Evolutionary conservation across 2,888 invertebrate genomes (phyloP), one percentile per base, ranked within the genome.

Genomic region (Azorinus chamasolen): DNA sequence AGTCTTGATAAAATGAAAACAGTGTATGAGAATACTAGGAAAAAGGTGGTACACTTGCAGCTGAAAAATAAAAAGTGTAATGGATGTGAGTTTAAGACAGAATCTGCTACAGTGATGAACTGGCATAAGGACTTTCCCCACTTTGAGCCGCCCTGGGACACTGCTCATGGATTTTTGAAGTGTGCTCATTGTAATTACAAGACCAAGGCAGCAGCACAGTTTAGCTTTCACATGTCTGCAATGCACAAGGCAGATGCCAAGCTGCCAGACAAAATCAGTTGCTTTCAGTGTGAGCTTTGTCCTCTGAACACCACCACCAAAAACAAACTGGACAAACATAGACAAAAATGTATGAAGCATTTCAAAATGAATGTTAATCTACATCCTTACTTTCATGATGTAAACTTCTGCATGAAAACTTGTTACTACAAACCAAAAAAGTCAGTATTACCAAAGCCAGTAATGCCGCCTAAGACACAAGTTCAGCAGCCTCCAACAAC

Each of bases 241-340:
- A 96, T 96, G 89, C 98, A 98, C 93, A 96, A 96, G 85, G 95
- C 96, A 18, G 95, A 96, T 86, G 97, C 97, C 5, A 95, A 96
- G 77, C 93, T 98, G 73, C 97, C 97, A 88, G 95, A 97, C 81
- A 96, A 97, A 0, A 96, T 96, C 27, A 96, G 97, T 0, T 96
- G 96, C 93, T 97, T 97, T 93, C 97, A 97, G 91, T 98, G 98
- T 92, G 96, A 97, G 0, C 96, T 97, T 91, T 98, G 98, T 94
- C 96, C 97, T 0, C 98, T 97, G 91, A 98, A 98, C 93, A 97
- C 97, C 88, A 97, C 97, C 89, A 97, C 97, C 64, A 98, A 97
- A 93, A 97, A 97, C 32, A 97, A 97, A 93, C 94, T 98, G 86
- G 96, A 96, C 0, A 95, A 97, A 45, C 98, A 98, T 94, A 95